phyloP scores from a whole-genome alignment of 2,888 invertebrate genomes.

The Bugula neritina region DNA sequence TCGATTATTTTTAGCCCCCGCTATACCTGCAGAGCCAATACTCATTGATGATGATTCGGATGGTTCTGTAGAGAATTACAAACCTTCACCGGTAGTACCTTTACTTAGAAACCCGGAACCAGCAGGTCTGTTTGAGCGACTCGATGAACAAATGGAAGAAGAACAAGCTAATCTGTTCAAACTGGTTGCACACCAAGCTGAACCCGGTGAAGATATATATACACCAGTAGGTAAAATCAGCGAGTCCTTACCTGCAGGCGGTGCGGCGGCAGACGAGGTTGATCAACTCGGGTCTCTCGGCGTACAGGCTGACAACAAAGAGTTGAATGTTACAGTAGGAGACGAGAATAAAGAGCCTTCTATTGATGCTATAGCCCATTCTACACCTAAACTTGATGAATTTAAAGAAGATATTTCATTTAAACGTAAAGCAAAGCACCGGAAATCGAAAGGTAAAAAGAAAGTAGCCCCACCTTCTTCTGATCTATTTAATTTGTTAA shows the following conservation, averaged over 20 bases:
- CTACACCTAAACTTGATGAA: background rate
- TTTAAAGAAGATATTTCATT: background rate
- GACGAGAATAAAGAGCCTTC: no score
- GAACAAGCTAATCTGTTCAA: conserved; percentile 1
- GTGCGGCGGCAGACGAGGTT: background rate
- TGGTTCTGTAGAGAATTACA: background rate
- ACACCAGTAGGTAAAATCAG: background rate
- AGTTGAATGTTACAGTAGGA: no score
- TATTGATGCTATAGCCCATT: background rate
- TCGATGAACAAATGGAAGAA: background rate
- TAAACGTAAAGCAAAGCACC: background rate
- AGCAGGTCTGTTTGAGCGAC: background rate
- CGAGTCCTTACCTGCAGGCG: background rate
- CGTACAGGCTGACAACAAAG: background rate
- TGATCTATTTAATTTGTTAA: conserved; percentile 12
- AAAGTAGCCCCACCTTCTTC: conserved; percentile 6
- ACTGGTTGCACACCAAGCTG: background rate
- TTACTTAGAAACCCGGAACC: background rate
- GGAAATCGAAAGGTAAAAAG: background rate
- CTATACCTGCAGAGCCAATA: background rate
- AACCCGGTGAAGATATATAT: conserved; percentile 23
- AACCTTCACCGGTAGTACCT: conserved; percentile 1
- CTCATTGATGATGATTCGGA: conserved; percentile 19
- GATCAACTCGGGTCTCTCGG: no score
- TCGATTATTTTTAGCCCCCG: background rate